Evolutionary conservation across 2,797 vertebrate genomes (phyloP).

Genomic region (Eulemur mongoz): DNA sequence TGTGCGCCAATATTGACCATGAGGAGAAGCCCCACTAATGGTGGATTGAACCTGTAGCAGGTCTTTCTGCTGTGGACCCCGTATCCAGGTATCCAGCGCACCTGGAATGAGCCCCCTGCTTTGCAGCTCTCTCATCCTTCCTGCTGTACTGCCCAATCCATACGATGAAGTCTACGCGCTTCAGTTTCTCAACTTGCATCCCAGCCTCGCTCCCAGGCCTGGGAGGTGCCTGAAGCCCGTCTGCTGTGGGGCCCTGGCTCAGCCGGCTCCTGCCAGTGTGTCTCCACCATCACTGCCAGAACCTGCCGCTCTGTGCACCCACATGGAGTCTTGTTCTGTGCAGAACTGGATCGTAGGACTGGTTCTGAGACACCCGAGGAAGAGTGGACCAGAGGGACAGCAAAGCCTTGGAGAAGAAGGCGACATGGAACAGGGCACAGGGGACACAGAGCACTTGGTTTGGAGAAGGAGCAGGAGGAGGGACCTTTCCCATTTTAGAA

Average conservation of each 20-base stretch:
- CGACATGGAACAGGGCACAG: accelerated
- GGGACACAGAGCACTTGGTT: accelerated
- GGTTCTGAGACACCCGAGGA: background rate
- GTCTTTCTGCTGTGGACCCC: background rate
- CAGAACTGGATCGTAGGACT: background rate
- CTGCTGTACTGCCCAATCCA: background rate
- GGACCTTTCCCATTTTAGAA: background rate
- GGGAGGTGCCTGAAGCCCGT: background rate
- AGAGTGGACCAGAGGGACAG: background rate
- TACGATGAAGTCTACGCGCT: too few species aligned
- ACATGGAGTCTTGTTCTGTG: background rate
- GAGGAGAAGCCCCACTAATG: background rate
- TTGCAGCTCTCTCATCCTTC: background rate
- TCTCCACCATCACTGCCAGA: background rate
- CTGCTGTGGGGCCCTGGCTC: background rate
- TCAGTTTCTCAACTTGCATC: background rate
- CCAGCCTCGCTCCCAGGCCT: background rate
- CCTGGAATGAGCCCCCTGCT: background rate
- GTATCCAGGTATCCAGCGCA: background rate
- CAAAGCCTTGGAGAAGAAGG: background rate
- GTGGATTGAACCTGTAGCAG: background rate
- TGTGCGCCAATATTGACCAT: background rate
- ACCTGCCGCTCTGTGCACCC: background rate
- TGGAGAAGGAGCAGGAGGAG: too few species aligned
- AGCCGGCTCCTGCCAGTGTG: background rate